These are phyloP conservation scores for Lasiommata megera DNA, from an alignment of 2,888 invertebrate species.

Conservation along the genomic window DNA sequence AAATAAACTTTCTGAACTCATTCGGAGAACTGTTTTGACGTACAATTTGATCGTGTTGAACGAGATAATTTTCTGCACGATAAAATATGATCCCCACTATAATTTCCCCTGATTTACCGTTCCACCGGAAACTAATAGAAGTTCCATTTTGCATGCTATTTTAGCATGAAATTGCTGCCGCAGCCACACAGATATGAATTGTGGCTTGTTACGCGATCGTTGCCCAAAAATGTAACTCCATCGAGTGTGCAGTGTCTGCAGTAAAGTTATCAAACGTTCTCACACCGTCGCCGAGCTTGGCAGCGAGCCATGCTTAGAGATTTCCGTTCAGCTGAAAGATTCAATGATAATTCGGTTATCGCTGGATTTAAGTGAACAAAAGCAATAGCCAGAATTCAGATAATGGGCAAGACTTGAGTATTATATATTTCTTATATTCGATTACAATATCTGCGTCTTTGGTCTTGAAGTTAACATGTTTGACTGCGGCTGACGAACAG, in stretches of 20 bases:
- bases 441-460: no score
- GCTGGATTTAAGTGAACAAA: not conserved
- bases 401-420: no score
- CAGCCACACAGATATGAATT: slow-evolving; percentile 42
- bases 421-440: no score
- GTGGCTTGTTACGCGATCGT: slow-evolving; percentile 37
- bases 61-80: slow-evolving; percentile 54
- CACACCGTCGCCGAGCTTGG: slow-evolving; percentile 43
- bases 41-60: slow-evolving; percentile 43
- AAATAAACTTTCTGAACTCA: slow-evolving; percentile 25
- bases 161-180: slow-evolving; percentile 43
- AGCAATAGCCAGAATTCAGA: not conserved
- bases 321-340: slow-evolving; percentile 47
- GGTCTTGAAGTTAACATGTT: no score
- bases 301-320: slow-evolving; percentile 52
- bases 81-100: slow-evolving; percentile 51
- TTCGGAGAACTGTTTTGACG: slow-evolving; percentile 40
- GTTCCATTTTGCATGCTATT: slow-evolving; percentile 55
- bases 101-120: slow-evolving; percentile 61
- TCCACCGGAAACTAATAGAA: slow-evolving; percentile 48
- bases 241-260: slow-evolving; percentile 37
- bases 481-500: no score
- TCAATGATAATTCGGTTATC: slow-evolving; percentile 51
- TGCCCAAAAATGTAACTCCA: slow-evolving; percentile 42
- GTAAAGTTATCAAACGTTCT: slow-evolving; percentile 35